These are phyloP conservation scores for Turnix velox DNA, from an alignment of 2,113 vertebrate genomes.

Conservation along the genomic window DNA sequence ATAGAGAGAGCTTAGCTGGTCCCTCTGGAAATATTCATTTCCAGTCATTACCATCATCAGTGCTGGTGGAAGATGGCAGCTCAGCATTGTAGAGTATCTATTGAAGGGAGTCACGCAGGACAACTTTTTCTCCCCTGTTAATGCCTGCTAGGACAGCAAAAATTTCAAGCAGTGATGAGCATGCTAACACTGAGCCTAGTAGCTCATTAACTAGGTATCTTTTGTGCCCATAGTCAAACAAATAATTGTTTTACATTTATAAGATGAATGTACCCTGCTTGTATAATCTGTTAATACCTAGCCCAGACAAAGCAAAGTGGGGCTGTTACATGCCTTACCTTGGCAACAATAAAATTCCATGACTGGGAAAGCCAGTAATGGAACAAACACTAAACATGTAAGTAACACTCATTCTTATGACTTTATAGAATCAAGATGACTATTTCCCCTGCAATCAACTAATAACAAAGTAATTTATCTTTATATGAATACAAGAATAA, in stretches of 20 bases:
- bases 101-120: not conserved
- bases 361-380: not conserved
- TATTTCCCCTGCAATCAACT: slow-evolving; percentile 63
- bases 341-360: not conserved
- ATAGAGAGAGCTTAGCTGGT: not conserved
- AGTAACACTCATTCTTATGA: not conserved
- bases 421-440: not conserved
- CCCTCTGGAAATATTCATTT: not conserved
- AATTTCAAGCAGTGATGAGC: not conserved
- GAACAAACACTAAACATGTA: not conserved
- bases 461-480: slow-evolving; percentile 66
- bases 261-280: not conserved
- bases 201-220: not conserved
- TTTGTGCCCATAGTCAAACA: not conserved
- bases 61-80: not conserved
- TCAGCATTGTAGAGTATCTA: not conserved
- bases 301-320: not conserved
- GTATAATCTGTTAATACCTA: not conserved
- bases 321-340: not conserved
- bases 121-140: not conserved
- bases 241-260: not conserved
- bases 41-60: not conserved
- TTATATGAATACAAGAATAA: slow-evolving; percentile 64
- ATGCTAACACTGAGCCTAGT: not conserved
- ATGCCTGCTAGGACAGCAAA: not conserved